Conservation (phyloP, 2,888 invertebrate species). For the Pheosia gnoma region DNA sequence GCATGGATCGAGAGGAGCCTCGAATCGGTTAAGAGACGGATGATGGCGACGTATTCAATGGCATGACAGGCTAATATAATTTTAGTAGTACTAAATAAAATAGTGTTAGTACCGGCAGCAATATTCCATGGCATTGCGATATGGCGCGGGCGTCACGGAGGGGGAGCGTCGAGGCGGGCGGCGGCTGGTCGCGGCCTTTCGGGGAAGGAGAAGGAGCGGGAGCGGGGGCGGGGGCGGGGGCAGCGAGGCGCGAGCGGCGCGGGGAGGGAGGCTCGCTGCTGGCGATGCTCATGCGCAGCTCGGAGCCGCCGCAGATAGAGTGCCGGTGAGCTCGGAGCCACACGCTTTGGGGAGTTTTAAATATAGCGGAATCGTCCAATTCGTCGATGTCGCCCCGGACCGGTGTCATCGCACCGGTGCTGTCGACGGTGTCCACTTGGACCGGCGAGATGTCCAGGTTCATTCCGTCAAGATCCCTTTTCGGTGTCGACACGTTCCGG, state of each 20-base stretch:
- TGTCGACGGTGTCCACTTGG: conserved; percentile 77
- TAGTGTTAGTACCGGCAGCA: conserved; percentile 85
- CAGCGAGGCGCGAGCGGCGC: conserved; percentile 32
- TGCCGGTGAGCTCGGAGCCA: conserved; percentile 70
- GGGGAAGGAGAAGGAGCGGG: conserved; percentile 46
- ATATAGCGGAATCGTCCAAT: conserved; percentile 69
- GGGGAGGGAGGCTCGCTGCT: conserved; percentile 23
- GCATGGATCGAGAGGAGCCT: conserved; percentile 46
- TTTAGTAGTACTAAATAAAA: conserved; percentile 81
- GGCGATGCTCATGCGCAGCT: conserved; percentile 41
- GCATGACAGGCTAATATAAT: conserved; percentile 65
- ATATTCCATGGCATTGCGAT: conserved; percentile 82
- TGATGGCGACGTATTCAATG: conserved; percentile 49
- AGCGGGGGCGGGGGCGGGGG: conserved; percentile 45
- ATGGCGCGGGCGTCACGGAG: conserved; percentile 78
- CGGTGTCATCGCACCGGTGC: conserved; percentile 65
- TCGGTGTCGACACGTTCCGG: conserved; percentile 70
- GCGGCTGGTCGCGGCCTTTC: conserved; percentile 66
- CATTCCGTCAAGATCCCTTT: conserved; percentile 67
- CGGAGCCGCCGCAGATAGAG: conserved; percentile 64
- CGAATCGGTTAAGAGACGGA: conserved; percentile 34
- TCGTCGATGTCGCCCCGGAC: conserved; percentile 62
- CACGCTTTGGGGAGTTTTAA: conserved; percentile 75
- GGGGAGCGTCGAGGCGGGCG: conserved; percentile 71
- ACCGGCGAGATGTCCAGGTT: conserved; percentile 74